Evolutionary conservation across 2,113 vertebrate species (phyloP), one percentile per base, ranked within the genome.

Genomic region (Taxidea taxus): DNA sequence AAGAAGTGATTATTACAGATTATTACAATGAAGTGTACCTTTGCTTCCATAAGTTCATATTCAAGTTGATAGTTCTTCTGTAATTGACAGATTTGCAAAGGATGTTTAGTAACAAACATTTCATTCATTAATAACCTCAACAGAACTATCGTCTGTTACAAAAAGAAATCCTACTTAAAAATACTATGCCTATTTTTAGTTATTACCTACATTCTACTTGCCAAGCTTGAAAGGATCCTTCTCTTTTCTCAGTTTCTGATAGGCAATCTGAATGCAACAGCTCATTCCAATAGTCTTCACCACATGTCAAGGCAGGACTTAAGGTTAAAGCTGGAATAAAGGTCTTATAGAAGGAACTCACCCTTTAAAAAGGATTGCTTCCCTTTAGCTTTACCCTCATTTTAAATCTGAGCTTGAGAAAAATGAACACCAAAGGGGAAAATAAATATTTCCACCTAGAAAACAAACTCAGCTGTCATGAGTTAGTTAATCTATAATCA

Each of bases 31-130:
- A 18, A 54, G 81, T 83, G 1, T 89, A 47, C 13, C 8, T 86
- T 91, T 91, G 27, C 56, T 62, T 87, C 75, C 5, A 4, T 93
- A 90, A 86, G 7, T 23, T 95, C 37, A 27, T 39, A 95, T 62
- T 93, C 64, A 84, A 91, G 23, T 10, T 93, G 42, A 2, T 7
- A 90, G 42, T 88, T 95, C 42, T 87, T 92, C 44, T 68, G 49
- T 70, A 93, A 92, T 49, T 16, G 94, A 85, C 31, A 58, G 9
- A 95, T 60, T 92, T 74, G 42, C 47, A 88, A 89, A 97, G 58
- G 27, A 56, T 87, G 37, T 47, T 96, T 87, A 86, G 7, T 90
- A 95, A 92, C 18, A 82, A 87, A 85, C 60, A 96, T 72, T 88
- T 72, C 25, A 95, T 51, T 75, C 21, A 62, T 47, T 90, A 90